Conservation (phyloP, 2,888 invertebrate species). For the Cryptocephalus primarius region DNA sequence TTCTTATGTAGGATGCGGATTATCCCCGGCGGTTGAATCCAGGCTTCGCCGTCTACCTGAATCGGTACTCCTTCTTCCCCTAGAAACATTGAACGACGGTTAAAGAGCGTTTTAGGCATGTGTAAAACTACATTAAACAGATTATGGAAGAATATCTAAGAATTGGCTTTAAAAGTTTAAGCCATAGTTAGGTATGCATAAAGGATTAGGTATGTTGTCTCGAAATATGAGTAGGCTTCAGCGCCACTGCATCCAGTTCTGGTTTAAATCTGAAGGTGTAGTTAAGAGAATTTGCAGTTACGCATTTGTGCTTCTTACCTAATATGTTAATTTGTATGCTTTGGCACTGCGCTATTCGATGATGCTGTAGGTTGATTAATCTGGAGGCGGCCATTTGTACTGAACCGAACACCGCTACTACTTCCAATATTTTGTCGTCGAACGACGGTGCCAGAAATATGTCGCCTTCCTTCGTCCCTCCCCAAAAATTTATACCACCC, state of each 20-base stretch:
- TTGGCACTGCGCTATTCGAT: constrained; percentile 93
- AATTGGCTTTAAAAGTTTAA: too few relatives aligned
- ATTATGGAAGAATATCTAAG: too few relatives aligned
- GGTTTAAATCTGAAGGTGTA: too few relatives aligned
- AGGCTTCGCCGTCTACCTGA: constrained; percentile 95
- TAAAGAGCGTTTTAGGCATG: too few relatives aligned
- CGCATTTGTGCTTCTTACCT: constrained; percentile 41
- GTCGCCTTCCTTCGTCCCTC: constrained; percentile 83
- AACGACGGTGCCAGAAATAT: constrained; percentile 87
- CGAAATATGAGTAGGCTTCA: too few relatives aligned
- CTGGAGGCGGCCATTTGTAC: constrained; percentile 96
- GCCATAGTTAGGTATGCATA: too few relatives aligned
- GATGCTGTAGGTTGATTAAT: constrained; percentile 90
- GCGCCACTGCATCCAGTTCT: too few relatives aligned
- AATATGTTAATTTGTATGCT: constrained; percentile 93
- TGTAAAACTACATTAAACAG: too few relatives aligned
- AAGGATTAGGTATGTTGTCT: too few relatives aligned
- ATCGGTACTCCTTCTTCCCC: constrained; percentile 87
- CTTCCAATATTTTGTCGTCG: constrained; percentile 92
- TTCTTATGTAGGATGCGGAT: constrained; percentile 95
- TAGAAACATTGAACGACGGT: constrained; percentile 12
- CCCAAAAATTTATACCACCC: constrained; percentile 99
- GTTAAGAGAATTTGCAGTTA: too few relatives aligned
- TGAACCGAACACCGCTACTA: constrained; percentile 94
- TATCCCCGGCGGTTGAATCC: constrained; percentile 95